Percentiles rank a stretch among this genome's conserved stretches.
Conservation (phyloP, 2,888 invertebrate species). For the Trilocha varians region DNA sequence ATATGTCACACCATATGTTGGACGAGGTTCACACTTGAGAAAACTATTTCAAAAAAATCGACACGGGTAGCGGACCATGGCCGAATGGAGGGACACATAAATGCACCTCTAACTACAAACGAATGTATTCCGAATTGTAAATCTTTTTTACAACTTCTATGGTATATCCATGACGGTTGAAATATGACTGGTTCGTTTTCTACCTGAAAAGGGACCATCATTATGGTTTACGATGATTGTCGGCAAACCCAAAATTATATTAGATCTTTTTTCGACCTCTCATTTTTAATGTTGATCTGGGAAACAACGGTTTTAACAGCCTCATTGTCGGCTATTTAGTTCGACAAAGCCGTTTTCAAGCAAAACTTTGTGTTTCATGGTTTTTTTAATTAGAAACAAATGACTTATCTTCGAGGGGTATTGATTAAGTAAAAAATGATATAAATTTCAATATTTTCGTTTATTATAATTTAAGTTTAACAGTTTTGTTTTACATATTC, state of each 20-base stretch:
- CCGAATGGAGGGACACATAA: slow-evolving; percentile 58
- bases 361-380: neutral
- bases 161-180: slow-evolving; percentile 61
- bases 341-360: neutral
- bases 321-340: slow-evolving; percentile 9
- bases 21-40: slow-evolving; percentile 38
- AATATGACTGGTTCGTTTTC: slow-evolving; percentile 66
- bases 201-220: slow-evolving; percentile 69
- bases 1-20: slow-evolving; percentile 61
- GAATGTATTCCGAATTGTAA: slow-evolving; percentile 64
- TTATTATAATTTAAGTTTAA: neutral
- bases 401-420: neutral
- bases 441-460: neutral
- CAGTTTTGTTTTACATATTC: slow-evolving; percentile 1
- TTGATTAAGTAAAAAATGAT: neutral
- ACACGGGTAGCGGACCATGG: slow-evolving; percentile 50
- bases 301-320: slow-evolving; percentile 55
- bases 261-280: slow-evolving; percentile 38
- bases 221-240: slow-evolving; percentile 62
- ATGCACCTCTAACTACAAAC: slow-evolving; percentile 56
- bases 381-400: neutral
- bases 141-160: slow-evolving; percentile 65
- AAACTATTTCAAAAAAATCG: slow-evolving; percentile 53
- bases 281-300: slow-evolving; percentile 39
- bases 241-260: slow-evolving; percentile 61